A percentile compares a stretch with the other conserved stretches of the same genome.
These are phyloP conservation scores for Melanotaenia parkinsoni DNA, from an alignment of 2,797 vertebrate genomes.

Conservation along the genomic window DNA sequence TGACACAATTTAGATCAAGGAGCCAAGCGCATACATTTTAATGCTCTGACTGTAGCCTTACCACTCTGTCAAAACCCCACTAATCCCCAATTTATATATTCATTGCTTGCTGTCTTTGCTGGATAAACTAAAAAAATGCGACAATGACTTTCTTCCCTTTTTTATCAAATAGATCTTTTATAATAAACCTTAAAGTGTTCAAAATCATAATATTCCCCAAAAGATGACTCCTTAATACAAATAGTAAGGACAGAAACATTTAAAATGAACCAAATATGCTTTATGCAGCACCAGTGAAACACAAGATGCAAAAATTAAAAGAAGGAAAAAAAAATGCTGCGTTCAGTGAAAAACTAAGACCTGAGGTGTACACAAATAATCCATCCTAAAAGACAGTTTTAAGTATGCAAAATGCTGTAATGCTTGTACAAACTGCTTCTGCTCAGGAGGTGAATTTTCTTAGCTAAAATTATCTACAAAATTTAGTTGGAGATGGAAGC, in stretches of 20 bases:
- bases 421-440: neutral
- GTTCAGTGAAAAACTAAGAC: conserved; percentile 11
- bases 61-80: neutral
- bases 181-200: neutral
- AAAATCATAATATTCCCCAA: neutral
- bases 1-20: neutral
- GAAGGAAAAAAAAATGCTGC: neutral
- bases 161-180: neutral
- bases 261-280: conserved; percentile 37
- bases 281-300: conserved; percentile 23
- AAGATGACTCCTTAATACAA: conserved; percentile 14
- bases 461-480: conserved; percentile 11
- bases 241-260: conserved; percentile 5
- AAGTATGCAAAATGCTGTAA: neutral
- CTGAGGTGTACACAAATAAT: neutral
- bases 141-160: too few relatives aligned
- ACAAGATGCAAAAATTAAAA: neutral
- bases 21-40: neutral
- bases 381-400: neutral
- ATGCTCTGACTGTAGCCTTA: neutral
- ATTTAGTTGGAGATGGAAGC: neutral
- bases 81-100: neutral
- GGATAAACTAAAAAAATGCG: neutral
- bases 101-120: neutral
- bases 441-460: conserved; percentile 11